phyloP scores from a whole-genome alignment of 2,888 invertebrate genomes.

The Trimorus sp. region DNA sequence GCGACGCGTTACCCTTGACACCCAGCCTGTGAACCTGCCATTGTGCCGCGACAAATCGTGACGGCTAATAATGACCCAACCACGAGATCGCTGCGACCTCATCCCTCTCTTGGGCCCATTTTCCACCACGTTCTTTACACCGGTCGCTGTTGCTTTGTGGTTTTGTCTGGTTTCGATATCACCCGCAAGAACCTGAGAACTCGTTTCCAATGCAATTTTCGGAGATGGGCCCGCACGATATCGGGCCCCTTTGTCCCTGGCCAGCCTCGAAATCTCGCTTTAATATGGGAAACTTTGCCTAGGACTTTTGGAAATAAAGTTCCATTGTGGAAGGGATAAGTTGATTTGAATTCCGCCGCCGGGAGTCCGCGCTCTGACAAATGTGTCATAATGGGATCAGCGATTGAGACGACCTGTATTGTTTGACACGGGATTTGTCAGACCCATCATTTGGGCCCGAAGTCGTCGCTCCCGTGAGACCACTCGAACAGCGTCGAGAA shows the following conservation, averaged over 20 bases:
- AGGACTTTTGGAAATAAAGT: constrained; percentile 20
- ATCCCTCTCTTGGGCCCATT: neutral
- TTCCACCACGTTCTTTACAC: neutral
- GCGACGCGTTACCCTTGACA: constrained; percentile 54
- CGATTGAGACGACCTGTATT: neutral
- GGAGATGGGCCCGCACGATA: constrained; percentile 22
- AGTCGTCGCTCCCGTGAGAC: too few relatives aligned
- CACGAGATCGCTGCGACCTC: constrained; percentile 42
- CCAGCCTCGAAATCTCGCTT: neutral
- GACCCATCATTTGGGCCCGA: too few relatives aligned
- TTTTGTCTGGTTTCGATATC: constrained; percentile 33
- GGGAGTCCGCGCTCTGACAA: constrained; percentile 1
- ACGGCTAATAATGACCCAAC: constrained; percentile 38
- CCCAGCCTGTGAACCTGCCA: constrained; percentile 45
- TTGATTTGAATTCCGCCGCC: constrained; percentile 19
- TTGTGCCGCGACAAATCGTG: constrained; percentile 49
- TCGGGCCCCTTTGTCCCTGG: constrained; percentile 2
- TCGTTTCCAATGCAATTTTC: constrained; percentile 35
- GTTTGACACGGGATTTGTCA: constrained; percentile 20
- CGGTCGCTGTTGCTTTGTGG: constrained; percentile 32
- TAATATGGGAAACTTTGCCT: constrained; percentile 22
- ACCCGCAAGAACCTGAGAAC: constrained; percentile 14
- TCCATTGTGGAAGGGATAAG: neutral
- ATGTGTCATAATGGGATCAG: constrained; percentile 5
- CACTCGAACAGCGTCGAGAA: too few relatives aligned